phyloP scores from a whole-genome alignment of 2,113 vertebrate genomes.

The Litocranius walleri region DNA sequence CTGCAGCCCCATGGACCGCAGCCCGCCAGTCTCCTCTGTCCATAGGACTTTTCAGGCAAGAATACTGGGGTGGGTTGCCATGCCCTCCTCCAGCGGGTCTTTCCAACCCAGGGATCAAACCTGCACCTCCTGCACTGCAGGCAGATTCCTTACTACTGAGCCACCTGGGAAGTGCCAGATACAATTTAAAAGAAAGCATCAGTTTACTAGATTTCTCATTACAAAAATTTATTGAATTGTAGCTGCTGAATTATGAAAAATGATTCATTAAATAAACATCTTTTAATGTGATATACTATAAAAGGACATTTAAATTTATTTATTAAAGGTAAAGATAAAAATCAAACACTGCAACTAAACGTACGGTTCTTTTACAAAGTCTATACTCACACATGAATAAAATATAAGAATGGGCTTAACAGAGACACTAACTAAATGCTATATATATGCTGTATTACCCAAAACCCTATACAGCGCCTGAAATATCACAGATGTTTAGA shows the following conservation, averaged over 20 bases:
- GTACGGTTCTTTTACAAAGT: not conserved
- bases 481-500: not conserved
- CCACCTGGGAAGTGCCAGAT: not conserved
- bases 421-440: not conserved
- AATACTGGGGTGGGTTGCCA: not conserved
- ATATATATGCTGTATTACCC: not conserved
- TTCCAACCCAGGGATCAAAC: not conserved
- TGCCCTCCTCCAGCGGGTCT: not conserved
- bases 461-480: not conserved
- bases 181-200: not conserved
- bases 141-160: not conserved
- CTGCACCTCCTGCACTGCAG: not conserved
- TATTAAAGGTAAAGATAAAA: constrained; percentile 24
- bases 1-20: not conserved
- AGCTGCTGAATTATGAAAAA: not conserved
- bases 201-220: not conserved
- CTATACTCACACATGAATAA: not conserved
- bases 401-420: not conserved
- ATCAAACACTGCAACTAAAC: not conserved
- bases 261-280: not conserved
- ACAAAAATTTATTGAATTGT: not conserved
- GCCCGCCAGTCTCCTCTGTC: not conserved
- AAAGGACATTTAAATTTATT: constrained; percentile 14
- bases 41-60: not conserved
- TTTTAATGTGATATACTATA: not conserved